Evolutionary conservation across 1,140 invertebrate genomes (phyloP).

Genomic region (Brachionus sp.): DNA sequence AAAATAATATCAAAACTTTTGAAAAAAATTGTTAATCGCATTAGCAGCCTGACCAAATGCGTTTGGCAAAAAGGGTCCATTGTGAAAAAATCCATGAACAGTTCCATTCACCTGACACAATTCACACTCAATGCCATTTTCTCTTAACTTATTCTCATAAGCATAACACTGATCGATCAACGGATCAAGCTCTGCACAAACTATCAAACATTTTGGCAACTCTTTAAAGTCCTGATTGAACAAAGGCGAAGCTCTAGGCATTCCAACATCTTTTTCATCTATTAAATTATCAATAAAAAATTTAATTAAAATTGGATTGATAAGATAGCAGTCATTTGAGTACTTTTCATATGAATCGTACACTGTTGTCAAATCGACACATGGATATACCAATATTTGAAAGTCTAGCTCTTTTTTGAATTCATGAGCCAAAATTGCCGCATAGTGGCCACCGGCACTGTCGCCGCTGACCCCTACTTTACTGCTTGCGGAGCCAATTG

Average conservation of each 20-base stretch:
- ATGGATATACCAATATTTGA: constrained; percentile 42
- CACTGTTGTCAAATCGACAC: constrained; percentile 1
- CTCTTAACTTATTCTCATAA: constrained; percentile 11
- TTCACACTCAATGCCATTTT: not conserved
- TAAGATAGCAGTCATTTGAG: not conserved
- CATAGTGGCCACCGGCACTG: constrained; percentile 38
- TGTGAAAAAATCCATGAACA: constrained; percentile 43
- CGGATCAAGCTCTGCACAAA: constrained; percentile 3
- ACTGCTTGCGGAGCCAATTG: not conserved
- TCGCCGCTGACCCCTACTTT: constrained; percentile 13
- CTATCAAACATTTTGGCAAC: constrained; percentile 28
- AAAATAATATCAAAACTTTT: too few relatives aligned
- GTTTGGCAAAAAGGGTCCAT: not conserved
- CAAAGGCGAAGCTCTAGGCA: constrained; percentile 13
- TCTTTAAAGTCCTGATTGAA: not conserved
- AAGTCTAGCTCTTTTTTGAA: not conserved
- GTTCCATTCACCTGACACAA: not conserved
- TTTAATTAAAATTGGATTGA: constrained; percentile 8
- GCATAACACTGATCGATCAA: not conserved
- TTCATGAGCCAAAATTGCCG: constrained; percentile 35
- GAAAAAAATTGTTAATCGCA: not conserved
- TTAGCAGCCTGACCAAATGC: not conserved
- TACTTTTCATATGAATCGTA: not conserved
- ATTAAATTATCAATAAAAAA: constrained; percentile 34
- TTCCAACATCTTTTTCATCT: not conserved